Conservation (phyloP, 2,797 vertebrate species). For the Esox masquinongy region DNA sequence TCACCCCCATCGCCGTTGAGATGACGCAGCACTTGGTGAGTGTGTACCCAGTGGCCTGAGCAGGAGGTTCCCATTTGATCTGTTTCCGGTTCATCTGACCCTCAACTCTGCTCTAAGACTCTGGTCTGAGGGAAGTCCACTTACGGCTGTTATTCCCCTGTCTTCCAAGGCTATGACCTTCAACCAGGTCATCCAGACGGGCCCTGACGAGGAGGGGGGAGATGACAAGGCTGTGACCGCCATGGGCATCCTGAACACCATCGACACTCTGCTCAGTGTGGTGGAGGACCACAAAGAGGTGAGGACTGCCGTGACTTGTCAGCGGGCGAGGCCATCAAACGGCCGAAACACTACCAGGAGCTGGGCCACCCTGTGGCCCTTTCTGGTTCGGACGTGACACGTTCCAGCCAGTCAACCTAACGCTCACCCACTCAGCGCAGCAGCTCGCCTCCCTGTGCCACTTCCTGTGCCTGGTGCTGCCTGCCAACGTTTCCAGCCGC, state of each 20-base stretch:
- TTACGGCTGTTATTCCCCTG: conserved; percentile 1
- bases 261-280: conserved; percentile 96
- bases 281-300: conserved; percentile 99
- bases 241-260: conserved; percentile 99
- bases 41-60: not conserved
- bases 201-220: conserved; percentile 96
- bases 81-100: not conserved
- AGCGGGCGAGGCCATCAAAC: not conserved
- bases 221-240: conserved; percentile 99
- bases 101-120: not conserved
- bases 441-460: not conserved
- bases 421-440: conserved; percentile 1
- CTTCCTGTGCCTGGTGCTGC: not conserved
- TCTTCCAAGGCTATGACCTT: conserved; percentile 93
- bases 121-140: not conserved
- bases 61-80: not conserved
- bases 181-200: conserved; percentile 98
- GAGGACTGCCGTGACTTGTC: conserved; percentile 44
- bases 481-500: conserved; percentile 63
- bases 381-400: not conserved
- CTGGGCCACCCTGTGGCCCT: not conserved
- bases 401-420: conserved; percentile 11
- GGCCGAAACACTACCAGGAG: not conserved
- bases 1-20: conserved; percentile 98
- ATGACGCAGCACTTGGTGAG: conserved; percentile 99